phyloP scores from a whole-genome alignment of 2,113 vertebrate genomes.

The Aspiorhynchus laticeps region DNA sequence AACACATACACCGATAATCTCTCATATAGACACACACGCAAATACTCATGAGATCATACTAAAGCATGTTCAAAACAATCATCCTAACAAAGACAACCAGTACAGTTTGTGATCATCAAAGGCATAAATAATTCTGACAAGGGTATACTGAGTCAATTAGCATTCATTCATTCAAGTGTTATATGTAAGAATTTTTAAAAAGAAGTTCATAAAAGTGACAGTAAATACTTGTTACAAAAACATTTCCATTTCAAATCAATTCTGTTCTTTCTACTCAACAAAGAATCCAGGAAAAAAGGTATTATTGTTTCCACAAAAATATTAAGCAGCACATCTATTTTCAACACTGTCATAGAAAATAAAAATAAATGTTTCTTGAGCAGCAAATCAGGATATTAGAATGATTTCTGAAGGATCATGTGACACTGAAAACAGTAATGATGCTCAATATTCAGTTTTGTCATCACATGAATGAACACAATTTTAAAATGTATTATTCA shows the following conservation, averaged over 20 bases:
- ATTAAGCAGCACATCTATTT: not conserved
- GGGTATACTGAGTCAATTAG: not conserved
- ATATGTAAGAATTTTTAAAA: not conserved
- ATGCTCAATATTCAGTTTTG: not conserved
- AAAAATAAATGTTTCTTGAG: not conserved
- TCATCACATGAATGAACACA: not conserved
- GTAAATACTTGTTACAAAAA: too few relatives aligned
- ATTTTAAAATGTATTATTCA: not conserved
- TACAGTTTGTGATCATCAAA: not conserved
- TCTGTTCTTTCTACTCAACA: not conserved
- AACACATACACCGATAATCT: slow-evolving; percentile 33
- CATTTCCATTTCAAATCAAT: too few relatives aligned
- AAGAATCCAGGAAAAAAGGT: not conserved
- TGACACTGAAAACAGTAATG: not conserved
- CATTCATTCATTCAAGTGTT: not conserved
- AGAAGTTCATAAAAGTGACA: too few relatives aligned
- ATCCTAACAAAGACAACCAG: not conserved
- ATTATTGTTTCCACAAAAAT: not conserved
- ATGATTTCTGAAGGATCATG: not conserved
- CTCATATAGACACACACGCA: slow-evolving; percentile 5
- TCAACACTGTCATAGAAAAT: not conserved
- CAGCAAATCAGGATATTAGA: not conserved
- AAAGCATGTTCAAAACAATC: slow-evolving; percentile 21
- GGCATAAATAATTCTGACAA: not conserved
- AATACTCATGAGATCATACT: slow-evolving; percentile 12